These are phyloP conservation scores for Toxonevra muliebris DNA, from an alignment of 2,888 invertebrate genomes.

Conservation along the genomic window DNA sequence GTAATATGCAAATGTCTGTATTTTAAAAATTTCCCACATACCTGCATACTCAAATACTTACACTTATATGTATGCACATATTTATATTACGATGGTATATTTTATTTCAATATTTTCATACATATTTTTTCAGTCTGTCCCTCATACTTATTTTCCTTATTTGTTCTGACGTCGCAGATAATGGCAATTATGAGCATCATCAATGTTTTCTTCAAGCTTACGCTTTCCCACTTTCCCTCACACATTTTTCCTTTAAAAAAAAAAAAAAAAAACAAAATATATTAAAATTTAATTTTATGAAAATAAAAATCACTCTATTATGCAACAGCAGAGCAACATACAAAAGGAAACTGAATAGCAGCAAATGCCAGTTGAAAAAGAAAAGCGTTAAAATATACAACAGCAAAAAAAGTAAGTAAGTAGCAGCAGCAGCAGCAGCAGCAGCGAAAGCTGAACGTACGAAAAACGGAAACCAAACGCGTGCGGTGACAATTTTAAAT, in stretches of 20 bases:
- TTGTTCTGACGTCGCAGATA: neutral
- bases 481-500: conserved; percentile 26
- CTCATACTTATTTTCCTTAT: conserved; percentile 4
- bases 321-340: conserved; percentile 5
- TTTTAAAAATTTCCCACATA: too few species aligned
- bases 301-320: conserved; percentile 21
- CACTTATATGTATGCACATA: neutral
- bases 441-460: too few species aligned
- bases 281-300: conserved; percentile 25
- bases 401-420: neutral
- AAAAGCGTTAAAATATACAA: neutral
- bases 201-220: neutral
- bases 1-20: too few species aligned
- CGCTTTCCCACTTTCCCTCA: neutral
- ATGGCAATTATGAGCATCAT: conserved; percentile 2
- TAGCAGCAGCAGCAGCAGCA: neutral
- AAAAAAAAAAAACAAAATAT: neutral
- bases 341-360: neutral
- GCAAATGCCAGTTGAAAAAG: too few species aligned
- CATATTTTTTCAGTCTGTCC: conserved; percentile 25
- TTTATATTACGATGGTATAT: neutral
- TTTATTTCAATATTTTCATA: conserved; percentile 23
- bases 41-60: too few species aligned
- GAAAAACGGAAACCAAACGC: conserved; percentile 12
- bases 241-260: neutral